These are phyloP conservation scores for Schizothorax lantsangensis DNA, from an alignment of 2,797 vertebrate genomes.

Conservation along the genomic window DNA sequence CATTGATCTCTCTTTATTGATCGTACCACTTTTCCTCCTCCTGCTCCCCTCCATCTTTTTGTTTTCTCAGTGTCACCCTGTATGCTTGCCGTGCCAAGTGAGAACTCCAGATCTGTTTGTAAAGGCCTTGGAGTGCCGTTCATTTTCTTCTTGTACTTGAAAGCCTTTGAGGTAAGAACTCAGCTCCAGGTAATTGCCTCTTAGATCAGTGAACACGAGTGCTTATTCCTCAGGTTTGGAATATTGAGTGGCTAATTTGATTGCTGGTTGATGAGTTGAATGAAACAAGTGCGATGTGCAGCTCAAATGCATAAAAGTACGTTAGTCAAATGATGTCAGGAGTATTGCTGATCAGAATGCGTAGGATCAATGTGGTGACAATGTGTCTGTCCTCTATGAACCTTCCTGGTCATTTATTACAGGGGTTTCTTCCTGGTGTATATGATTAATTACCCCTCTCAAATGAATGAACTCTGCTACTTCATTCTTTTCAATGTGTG, in stretches of 20 bases:
- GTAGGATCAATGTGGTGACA: slow-evolving; percentile 46
- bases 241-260: slow-evolving; percentile 55
- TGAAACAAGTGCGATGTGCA: neutral
- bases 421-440: slow-evolving; percentile 26
- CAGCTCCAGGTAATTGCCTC: slow-evolving; percentile 47
- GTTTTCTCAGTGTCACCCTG: slow-evolving; percentile 46
- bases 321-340: neutral
- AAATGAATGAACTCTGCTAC: slow-evolving; percentile 21
- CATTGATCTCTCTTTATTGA: slow-evolving; percentile 62
- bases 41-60: slow-evolving; percentile 51
- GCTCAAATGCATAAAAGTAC: neutral
- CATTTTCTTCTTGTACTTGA: slow-evolving; percentile 23
- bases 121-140: slow-evolving; percentile 13
- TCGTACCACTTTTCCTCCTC: slow-evolving; percentile 53
- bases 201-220: slow-evolving; percentile 38
- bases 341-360: slow-evolving; percentile 47
- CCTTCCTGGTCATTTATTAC: slow-evolving; percentile 36
- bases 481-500: slow-evolving; percentile 11
- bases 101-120: slow-evolving; percentile 39
- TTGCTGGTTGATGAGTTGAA: slow-evolving; percentile 37
- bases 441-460: slow-evolving; percentile 50
- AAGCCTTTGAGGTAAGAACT: slow-evolving; percentile 45
- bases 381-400: slow-evolving; percentile 39
- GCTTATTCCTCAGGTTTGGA: slow-evolving; percentile 49
- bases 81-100: slow-evolving; percentile 1